These are phyloP conservation scores for Oligia fasciuncula DNA, from an alignment of 2,888 invertebrate genomes.

Conservation along the genomic window DNA sequence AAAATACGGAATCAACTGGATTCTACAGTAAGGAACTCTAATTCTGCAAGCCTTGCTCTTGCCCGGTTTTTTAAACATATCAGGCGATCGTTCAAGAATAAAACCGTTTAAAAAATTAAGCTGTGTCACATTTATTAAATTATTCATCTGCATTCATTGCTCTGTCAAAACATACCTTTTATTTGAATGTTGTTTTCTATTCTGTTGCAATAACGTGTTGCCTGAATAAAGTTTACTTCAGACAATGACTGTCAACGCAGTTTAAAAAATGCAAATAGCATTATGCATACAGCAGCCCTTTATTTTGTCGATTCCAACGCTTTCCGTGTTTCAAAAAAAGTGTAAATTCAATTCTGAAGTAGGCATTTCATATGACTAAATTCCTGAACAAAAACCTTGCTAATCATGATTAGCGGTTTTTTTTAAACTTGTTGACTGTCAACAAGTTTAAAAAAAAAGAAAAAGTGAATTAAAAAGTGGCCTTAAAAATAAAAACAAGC, in stretches of 20 bases:
- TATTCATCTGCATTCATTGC: not conserved
- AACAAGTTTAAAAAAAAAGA: too few relatives aligned
- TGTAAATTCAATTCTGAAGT: not conserved
- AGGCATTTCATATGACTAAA: not conserved
- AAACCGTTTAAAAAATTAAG: not conserved
- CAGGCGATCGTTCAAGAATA: not conserved
- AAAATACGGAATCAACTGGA: too few relatives aligned
- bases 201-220: not conserved
- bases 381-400: too few relatives aligned
- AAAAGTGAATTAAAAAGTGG: too few relatives aligned
- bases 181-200: not conserved
- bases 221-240: not conserved
- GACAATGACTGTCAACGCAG: not conserved
- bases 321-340: not conserved
- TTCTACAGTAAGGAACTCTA: too few relatives aligned
- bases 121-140: not conserved
- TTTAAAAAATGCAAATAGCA: not conserved
- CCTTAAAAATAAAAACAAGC: too few relatives aligned
- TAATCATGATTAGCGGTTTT: too few relatives aligned
- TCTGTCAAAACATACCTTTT: not conserved
- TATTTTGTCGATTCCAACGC: not conserved
- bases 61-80: not conserved
- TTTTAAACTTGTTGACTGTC: too few relatives aligned
- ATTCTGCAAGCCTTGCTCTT: too few relatives aligned
- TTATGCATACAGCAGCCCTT: not conserved